Evolutionary conservation across 1,140 invertebrate species (phyloP), one percentile per base, ranked within the genome.

Genomic region (Bombus consobrinus): DNA sequence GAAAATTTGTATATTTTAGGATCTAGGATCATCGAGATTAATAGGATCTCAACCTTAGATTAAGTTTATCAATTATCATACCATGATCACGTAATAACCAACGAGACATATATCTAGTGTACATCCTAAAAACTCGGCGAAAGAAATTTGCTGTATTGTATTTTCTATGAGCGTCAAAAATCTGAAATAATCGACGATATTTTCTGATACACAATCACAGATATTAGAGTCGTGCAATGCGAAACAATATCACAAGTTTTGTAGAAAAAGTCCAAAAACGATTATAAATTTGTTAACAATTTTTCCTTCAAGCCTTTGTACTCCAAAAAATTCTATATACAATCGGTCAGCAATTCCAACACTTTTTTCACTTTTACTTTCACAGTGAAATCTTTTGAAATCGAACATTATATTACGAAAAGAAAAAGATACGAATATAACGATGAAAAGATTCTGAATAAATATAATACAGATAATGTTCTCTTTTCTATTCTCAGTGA

Each of bases 91-190:
- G 78, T 71, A 89, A 88, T 82, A 90, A 68, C 89, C 88, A 39
- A 90, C 71, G 34, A 90, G 43, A 76, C 87, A 91, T 53, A 89
- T 84, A 72, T 76, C 83, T 22, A 85, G n/a, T 0, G 81, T 91
- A 43, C 83, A 88, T 62, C 81, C 86, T 47, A 47, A 22, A 59
- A 92, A 57, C 85, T 93, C 92, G 3, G 90, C 79, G 4, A 92
- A 71, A 15, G 92, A 92, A 75, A 92, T 87, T 73, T 89, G 90
- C 6, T 81, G 86, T 2, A 90, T 13, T 10, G 59, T 37, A 28
- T 76, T 80, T 1, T 90, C 69, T 0, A 28, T 78, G 32, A 83
- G 59, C 12, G 66, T 39, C 59, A 90, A 43, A 59, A 88, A 90
- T 76, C 88, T 90, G 79, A 6, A 88, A 91, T 28, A 25, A 39